Evolutionary conservation across 2,113 vertebrate genomes (phyloP), one percentile per base, ranked within the genome.

Genomic region (Calonectris borealis): DNA sequence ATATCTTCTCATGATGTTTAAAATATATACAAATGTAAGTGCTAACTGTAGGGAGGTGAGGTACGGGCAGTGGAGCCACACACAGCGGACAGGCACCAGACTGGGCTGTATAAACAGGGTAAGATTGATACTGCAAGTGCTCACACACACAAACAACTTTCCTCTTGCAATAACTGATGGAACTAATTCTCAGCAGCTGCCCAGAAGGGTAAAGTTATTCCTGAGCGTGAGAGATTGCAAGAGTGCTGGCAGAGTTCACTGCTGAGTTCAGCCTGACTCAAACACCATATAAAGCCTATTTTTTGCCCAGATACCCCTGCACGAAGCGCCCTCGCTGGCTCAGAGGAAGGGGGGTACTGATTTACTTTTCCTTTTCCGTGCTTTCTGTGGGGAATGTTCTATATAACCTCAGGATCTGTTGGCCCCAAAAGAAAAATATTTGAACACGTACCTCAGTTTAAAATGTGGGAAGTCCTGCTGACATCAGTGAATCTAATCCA

Each of bases 371-470:
- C 27, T 78, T 88, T 42, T 26, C 22, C 10, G n/a, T 62, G 57
- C 29, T 62, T 86, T 94, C 58, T 86, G 34, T 75, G 32, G 69
- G 31, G 51, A 91, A 82, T 3, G 1, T 16, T 73, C 68, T 65
- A 0, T 65, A 57, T 52, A 65, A 49, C 21, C 34, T 61, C 4
- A 0, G 17, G 71, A 86, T 62, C 68, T 66, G 31, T 40, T 82
- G 77, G 55, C 44, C 60, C 64, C 65, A 34, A 70, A 94, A 89
- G 60, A 69, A 89, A 95, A 84, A 66, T 32, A 91, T 80, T 77
- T 86, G 76, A 73, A 73, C 46, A 21, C 0, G 0, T 60, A 60
- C 3, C 66, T 94, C 38, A 25, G 26, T 69, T 88, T 64, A 64
- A 94, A 77, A 61, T 13, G 40, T 54, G 57, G 51, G 19, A 88